Percentiles rank a stretch among this genome's conserved stretches.
Conservation (phyloP, 2,888 invertebrate genomes). For the Drosophila conformis region DNA sequence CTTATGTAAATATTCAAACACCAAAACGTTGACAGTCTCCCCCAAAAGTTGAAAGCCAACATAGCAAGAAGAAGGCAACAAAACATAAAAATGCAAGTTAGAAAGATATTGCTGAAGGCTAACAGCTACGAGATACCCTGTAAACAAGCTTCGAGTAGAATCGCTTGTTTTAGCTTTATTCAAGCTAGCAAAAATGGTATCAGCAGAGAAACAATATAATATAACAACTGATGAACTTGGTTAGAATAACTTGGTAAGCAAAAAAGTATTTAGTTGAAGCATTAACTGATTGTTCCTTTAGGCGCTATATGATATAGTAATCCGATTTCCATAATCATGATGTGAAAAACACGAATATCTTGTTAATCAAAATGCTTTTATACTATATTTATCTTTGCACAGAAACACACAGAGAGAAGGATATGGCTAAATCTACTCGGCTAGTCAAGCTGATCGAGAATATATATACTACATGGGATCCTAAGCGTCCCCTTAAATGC, state of each 20-base stretch:
- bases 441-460: not conserved
- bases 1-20: conserved; percentile 73
- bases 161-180: not conserved
- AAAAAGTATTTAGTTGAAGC: not conserved
- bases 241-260: not conserved
- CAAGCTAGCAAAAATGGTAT: not conserved
- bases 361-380: not conserved
- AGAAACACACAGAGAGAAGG: not conserved
- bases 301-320: not conserved
- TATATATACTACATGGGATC: not conserved
- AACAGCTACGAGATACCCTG: conserved; percentile 28
- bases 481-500: not conserved
- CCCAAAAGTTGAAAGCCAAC: conserved; percentile 73
- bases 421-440: not conserved
- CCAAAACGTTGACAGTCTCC: conserved; percentile 49
- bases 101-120: conserved; percentile 5
- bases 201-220: not conserved
- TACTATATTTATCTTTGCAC: no score
- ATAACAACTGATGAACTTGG: not conserved
- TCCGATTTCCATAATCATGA: not conserved
- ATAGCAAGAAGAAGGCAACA: conserved; percentile 38
- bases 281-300: no score
- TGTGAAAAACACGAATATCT: not conserved
- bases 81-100: conserved; percentile 29
- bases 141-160: not conserved